Evolutionary conservation across 1,140 invertebrate genomes (phyloP).

Genomic region (Calephelis virginiensis): DNA sequence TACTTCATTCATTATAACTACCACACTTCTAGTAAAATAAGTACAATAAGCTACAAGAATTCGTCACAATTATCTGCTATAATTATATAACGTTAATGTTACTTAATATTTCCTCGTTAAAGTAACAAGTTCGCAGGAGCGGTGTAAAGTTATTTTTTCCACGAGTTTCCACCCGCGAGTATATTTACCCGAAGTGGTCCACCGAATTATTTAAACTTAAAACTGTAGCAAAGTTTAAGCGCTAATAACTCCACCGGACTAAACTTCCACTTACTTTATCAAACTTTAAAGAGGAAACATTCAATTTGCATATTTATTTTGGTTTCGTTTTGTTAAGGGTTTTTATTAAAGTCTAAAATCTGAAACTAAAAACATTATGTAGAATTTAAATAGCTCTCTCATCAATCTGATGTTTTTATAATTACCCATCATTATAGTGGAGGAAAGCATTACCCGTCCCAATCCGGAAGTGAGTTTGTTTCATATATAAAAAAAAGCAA

Average conservation of each 20-base stretch:
- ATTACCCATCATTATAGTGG: no score
- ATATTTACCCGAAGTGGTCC: constrained; percentile 47
- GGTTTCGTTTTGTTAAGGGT: constrained; percentile 13
- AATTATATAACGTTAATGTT: not conserved
- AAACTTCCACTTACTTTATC: constrained; percentile 40
- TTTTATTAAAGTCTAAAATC: constrained; percentile 1
- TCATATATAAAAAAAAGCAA: no score
- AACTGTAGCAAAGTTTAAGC: constrained; percentile 44
- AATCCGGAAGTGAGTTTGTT: no score
- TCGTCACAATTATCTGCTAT: not conserved
- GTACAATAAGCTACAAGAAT: not conserved
- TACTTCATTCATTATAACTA: no score
- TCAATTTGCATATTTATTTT: constrained; percentile 41
- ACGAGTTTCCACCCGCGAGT: constrained; percentile 33
- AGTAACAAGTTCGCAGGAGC: constrained; percentile 9
- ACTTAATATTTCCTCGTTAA: constrained; percentile 14
- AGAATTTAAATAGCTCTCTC: no score
- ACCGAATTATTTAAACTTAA: constrained; percentile 49
- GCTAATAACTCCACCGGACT: constrained; percentile 42
- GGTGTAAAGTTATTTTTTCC: constrained; percentile 26
- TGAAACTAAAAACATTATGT: no score
- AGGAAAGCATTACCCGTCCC: no score
- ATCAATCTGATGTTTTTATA: no score
- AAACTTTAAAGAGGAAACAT: constrained; percentile 37
- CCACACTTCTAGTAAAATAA: no score